Evolutionary conservation across 2,797 vertebrate species (phyloP).

Genomic region (Manis javanica): DNA sequence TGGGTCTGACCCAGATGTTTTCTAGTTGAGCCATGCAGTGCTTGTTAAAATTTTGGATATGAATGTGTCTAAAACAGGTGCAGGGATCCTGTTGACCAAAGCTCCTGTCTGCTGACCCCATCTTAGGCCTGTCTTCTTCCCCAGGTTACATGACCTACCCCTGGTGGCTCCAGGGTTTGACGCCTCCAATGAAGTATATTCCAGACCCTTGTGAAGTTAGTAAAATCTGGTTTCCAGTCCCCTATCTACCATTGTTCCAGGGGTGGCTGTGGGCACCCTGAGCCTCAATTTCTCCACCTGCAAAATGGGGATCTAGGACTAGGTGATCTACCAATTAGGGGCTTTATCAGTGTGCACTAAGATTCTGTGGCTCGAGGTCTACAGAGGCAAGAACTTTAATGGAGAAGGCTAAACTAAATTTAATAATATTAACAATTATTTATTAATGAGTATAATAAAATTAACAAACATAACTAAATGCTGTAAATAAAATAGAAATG

Average conservation of each 20-base stretch:
- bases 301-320: neutral
- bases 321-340: neutral
- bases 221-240: neutral
- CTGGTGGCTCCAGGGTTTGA: neutral
- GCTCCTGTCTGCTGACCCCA: too few species aligned
- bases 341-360: neutral
- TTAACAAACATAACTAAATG: neutral
- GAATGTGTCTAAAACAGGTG: neutral
- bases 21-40: neutral
- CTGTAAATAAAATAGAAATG: neutral
- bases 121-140: neutral
- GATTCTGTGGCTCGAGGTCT: neutral
- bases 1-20: neutral
- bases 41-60: neutral
- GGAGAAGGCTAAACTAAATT: conserved; percentile 9
- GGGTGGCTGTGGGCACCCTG: neutral
- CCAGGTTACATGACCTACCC: neutral
- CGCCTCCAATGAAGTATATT: neutral
- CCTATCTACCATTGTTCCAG: neutral
- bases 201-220: neutral
- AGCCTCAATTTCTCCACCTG: neutral
- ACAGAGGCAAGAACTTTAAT: neutral
- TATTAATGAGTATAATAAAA: neutral
- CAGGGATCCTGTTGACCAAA: neutral
- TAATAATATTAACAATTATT: conserved; percentile 6